Conservation (phyloP, 2,113 vertebrate genomes). For the Salvelinus alpinus region DNA sequence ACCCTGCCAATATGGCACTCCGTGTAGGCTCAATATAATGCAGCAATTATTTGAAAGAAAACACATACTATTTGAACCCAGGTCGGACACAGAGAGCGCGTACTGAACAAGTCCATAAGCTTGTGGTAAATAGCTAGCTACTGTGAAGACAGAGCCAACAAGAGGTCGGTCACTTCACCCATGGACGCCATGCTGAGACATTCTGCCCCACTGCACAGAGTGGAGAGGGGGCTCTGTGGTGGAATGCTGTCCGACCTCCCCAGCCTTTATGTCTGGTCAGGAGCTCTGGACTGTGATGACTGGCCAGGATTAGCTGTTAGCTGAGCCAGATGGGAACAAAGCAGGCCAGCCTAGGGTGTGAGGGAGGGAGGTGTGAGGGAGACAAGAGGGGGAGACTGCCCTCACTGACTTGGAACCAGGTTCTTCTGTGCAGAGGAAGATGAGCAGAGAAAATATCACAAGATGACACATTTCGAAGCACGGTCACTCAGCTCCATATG, state of each 20-base stretch:
- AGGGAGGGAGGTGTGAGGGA: background rate
- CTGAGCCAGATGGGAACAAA: constrained; percentile 20
- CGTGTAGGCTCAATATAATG: too few species aligned
- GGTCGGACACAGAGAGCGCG: background rate
- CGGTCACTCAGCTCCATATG: background rate
- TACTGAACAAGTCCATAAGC: too few species aligned
- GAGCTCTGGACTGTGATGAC: constrained; percentile 34
- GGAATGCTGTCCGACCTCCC: constrained; percentile 45
- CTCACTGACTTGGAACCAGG: background rate
- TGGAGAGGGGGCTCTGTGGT: constrained; percentile 21
- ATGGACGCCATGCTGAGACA: constrained; percentile 1
- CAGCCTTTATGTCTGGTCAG: constrained; percentile 34
- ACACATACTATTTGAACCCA: background rate
- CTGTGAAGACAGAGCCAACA: background rate
- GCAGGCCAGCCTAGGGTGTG: constrained; percentile 26
- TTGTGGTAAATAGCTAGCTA: background rate
- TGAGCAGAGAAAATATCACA: background rate
- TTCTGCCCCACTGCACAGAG: constrained; percentile 1
- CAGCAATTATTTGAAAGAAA: too few species aligned
- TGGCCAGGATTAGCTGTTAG: constrained; percentile 41
- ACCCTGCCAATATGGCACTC: too few species aligned
- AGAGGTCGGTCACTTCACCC: constrained; percentile 10
- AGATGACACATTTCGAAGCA: constrained; percentile 8
- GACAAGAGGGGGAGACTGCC: background rate
- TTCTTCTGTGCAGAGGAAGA: background rate